phyloP scores from a whole-genome alignment of 2,888 invertebrate species.

The Agrilus cyanescens region DNA sequence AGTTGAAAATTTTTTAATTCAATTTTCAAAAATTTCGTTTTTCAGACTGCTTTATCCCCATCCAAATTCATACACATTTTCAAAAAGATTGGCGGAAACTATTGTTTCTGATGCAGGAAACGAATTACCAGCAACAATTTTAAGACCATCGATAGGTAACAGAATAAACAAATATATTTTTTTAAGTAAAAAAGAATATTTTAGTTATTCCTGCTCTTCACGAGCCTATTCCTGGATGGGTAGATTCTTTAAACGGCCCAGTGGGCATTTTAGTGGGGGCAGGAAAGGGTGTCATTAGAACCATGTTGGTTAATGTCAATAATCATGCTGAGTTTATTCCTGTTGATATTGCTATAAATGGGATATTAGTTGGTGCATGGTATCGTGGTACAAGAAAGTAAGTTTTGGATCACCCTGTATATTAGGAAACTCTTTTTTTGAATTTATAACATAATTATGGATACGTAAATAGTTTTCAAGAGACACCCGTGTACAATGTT shows the following conservation, averaged over 20 bases:
- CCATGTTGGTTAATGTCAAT: slow-evolving; percentile 56
- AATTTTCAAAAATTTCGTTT: slow-evolving; percentile 3
- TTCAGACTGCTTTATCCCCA: slow-evolving; percentile 49
- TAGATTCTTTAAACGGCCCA: slow-evolving; percentile 76
- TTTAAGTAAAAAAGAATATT: slow-evolving; percentile 14
- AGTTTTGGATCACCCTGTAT: too few relatives aligned
- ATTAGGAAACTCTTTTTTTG: neutral
- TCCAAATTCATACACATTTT: slow-evolving; percentile 88
- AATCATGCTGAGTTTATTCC: slow-evolving; percentile 54
- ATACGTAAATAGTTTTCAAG: slow-evolving; percentile 9
- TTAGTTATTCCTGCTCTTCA: slow-evolving; percentile 59
- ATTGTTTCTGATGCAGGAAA: slow-evolving; percentile 56
- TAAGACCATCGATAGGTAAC: slow-evolving; percentile 89
- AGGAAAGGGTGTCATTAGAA: slow-evolving; percentile 63
- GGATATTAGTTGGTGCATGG: slow-evolving; percentile 58
- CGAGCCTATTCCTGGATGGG: slow-evolving; percentile 70
- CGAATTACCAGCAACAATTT: slow-evolving; percentile 63
- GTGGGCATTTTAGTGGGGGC: slow-evolving; percentile 64
- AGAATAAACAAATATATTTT: too few relatives aligned
- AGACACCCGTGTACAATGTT: slow-evolving; percentile 59
- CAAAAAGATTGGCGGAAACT: slow-evolving; percentile 77
- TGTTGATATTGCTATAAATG: slow-evolving; percentile 63
- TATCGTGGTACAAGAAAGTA: slow-evolving; percentile 32
- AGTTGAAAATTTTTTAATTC: too few relatives aligned
- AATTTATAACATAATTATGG: neutral